phyloP scores from a whole-genome alignment of 2,888 invertebrate genomes.

The Colostygia pectinataria region DNA sequence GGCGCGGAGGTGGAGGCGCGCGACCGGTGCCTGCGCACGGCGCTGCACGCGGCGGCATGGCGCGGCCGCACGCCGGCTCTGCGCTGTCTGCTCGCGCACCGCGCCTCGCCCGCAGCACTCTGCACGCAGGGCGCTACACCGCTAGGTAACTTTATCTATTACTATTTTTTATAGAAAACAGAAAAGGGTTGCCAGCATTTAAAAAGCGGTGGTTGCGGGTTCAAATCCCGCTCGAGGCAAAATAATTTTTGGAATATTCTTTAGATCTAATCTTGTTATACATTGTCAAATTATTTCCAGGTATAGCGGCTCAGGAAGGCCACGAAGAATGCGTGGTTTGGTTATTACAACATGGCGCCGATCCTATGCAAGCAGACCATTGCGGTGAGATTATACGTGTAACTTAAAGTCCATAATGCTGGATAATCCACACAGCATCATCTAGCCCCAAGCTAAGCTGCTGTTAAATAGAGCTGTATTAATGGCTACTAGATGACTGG shows the following conservation, averaged over 20 bases:
- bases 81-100: conserved; percentile 89
- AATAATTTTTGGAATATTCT: neutral
- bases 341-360: conserved; percentile 91
- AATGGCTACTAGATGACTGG: too few relatives aligned
- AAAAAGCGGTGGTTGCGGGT: too few relatives aligned
- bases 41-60: conserved; percentile 97
- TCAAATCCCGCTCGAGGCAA: neutral
- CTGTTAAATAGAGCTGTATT: too few relatives aligned
- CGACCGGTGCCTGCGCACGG: conserved; percentile 93
- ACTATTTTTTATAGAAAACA: too few relatives aligned
- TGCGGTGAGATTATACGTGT: conserved; percentile 83
- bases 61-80: conserved; percentile 95
- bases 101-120: conserved; percentile 93
- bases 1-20: conserved; percentile 94
- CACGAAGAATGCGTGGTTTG: conserved; percentile 95
- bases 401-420: too few relatives aligned
- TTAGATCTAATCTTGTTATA: neutral
- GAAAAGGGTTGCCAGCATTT: too few relatives aligned
- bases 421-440: too few relatives aligned
- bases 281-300: too few relatives aligned
- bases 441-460: too few relatives aligned
- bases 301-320: conserved; percentile 98
- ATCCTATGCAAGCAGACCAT: conserved; percentile 92
- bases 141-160: too few relatives aligned
- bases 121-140: conserved; percentile 98